Evolutionary conservation across 1,140 invertebrate genomes (phyloP), one percentile per base, ranked within the genome.

Genomic region (Tetragonula clypearis): DNA sequence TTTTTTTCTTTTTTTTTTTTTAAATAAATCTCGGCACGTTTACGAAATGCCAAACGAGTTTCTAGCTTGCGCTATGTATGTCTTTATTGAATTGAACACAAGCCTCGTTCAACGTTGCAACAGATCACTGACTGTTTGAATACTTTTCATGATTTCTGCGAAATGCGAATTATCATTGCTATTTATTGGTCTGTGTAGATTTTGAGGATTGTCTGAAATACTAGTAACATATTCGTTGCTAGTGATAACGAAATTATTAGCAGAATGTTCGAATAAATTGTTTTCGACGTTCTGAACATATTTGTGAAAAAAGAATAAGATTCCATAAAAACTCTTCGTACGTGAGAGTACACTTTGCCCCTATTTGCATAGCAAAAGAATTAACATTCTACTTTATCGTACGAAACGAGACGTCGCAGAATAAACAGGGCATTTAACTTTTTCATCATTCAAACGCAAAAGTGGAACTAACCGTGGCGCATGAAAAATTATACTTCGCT

Each of bases 41-140:
- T 76, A 49, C 72, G 71, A 82, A 74, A 82, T 21, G 14, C 14
- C 12, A 49, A 75, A 41, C n/a, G 26, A 82, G 62, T 82, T 82
- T 76, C 53, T 66, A 82, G 6, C n/a, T 68, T 68, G 62, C 49
- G 21, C 3, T 62, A 41, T 35, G 49, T 68, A 56, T 68, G 53
- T 35, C 23, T 58, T 3, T 56, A 30, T 68, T 5, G 19, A 75
- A 65, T 2, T n/a, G 6, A n/a, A 56, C 19, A 56, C 15, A n/a
- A 30, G n/a, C n/a, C 14, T 65, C 60, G 14, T 62, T 62, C 12
- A 62, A 62, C 11, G 60, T 62, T 62, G 60, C 23, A 21, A 62
- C 12, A 21, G 5, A 6, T 4, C 41, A 41, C 6, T 41, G 4
- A 49, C 8, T 49, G 41, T 49, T 49, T 9, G 41, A 49, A 41